A percentile compares a stretch with the other conserved stretches of the same genome.
Evolutionary conservation across 2,113 vertebrate genomes (phyloP).

Genomic region (Laticauda laticaudata): DNA sequence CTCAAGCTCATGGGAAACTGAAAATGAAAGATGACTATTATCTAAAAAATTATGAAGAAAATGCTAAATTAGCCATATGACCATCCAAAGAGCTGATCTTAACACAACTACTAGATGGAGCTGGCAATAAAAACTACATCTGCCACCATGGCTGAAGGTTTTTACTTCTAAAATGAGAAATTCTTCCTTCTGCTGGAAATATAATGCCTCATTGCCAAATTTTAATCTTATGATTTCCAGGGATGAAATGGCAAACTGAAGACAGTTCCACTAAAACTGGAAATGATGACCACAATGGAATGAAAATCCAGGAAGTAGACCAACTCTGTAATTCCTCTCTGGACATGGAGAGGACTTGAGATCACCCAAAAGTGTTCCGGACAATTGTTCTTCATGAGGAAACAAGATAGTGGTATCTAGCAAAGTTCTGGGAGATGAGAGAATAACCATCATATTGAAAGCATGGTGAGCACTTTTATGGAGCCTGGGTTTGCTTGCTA

Average conservation of each 20-base stretch:
- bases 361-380: background rate
- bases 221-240: background rate
- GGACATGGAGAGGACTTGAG: background rate
- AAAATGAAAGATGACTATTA: background rate
- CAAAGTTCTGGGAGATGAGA: background rate
- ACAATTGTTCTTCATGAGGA: background rate
- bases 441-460: background rate
- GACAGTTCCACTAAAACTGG: background rate
- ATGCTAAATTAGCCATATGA: background rate
- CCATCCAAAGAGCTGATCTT: background rate
- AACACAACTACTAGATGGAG: background rate
- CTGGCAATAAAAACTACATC: background rate
- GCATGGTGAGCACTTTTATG: background rate
- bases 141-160: background rate
- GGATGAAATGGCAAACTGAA: background rate
- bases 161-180: background rate
- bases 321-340: background rate
- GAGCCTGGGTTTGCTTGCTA: background rate
- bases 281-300: background rate
- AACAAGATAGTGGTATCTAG: background rate
- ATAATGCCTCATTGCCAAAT: background rate
- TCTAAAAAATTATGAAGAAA: background rate
- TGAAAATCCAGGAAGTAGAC: background rate
- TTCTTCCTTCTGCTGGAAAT: slow-evolving; percentile 1
- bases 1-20: background rate